Evolutionary conservation across 2,113 vertebrate species (phyloP).

Genomic region (Pseudorectes ferrugineus): DNA sequence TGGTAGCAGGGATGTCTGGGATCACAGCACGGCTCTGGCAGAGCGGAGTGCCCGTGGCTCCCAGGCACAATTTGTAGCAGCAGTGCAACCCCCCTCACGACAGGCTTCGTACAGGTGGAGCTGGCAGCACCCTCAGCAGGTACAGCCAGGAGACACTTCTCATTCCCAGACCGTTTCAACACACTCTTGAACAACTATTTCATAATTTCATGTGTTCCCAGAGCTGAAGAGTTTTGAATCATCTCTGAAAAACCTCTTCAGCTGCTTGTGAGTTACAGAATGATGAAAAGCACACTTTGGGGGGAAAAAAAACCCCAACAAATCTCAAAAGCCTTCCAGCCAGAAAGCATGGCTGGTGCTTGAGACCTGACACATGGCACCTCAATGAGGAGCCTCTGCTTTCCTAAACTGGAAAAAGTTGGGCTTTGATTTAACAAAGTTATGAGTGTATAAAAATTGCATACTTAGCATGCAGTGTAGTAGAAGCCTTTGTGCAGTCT

Average conservation of each 20-base stretch:
- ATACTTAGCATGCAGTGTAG: neutral
- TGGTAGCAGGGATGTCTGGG: neutral
- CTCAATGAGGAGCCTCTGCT: neutral
- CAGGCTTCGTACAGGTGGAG: neutral
- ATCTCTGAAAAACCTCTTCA: neutral
- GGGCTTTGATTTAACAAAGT: constrained; percentile 37
- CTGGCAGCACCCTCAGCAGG: neutral
- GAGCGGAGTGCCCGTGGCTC: neutral
- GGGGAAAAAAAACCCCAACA: rapidly evolving
- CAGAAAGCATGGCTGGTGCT: neutral
- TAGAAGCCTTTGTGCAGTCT: constrained; percentile 5
- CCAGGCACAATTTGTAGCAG: neutral
- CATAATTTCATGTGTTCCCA: neutral
- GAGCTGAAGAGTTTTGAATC: neutral
- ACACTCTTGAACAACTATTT: neutral
- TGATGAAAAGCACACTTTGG: neutral
- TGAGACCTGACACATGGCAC: neutral
- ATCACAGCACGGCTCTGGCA: neutral
- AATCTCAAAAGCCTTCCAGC: neutral
- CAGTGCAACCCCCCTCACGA: neutral
- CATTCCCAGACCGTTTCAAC: neutral
- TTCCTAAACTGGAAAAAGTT: constrained; percentile 10
- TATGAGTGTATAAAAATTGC: neutral
- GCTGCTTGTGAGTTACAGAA: neutral
- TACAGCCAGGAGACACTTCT: neutral